phyloP scores from a whole-genome alignment of 2,888 invertebrate genomes.

The Drosophila putrida region DNA sequence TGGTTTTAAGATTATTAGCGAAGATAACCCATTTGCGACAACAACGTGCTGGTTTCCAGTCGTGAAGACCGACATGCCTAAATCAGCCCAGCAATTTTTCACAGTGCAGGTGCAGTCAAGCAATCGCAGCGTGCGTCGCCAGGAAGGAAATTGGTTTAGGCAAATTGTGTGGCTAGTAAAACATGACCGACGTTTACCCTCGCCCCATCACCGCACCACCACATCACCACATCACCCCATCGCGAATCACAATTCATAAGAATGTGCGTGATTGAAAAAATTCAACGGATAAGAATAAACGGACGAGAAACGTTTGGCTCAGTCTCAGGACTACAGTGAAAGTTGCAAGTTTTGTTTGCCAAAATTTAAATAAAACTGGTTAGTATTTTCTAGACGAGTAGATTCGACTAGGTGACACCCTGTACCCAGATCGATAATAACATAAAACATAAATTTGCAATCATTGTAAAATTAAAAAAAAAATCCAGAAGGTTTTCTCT shows the following conservation, averaged over 20 bases:
- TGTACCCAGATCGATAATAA: background rate
- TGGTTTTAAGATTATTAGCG: conserved; percentile 80
- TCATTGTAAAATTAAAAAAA: background rate
- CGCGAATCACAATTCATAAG: conserved; percentile 54
- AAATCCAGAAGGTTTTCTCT: too few relatives aligned
- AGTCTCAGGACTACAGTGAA: conserved; percentile 31
- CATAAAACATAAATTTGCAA: background rate
- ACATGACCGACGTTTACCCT: conserved; percentile 74
- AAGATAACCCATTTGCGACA: conserved; percentile 76
- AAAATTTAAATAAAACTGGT: conserved; percentile 33
- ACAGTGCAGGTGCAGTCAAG: conserved; percentile 56
- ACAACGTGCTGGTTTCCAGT: conserved; percentile 38
- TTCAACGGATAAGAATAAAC: conserved; percentile 42
- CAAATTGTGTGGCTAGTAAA: conserved; percentile 83
- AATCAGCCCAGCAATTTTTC: conserved; percentile 68
- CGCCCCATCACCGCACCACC: background rate
- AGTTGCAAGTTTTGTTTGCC: conserved; percentile 64
- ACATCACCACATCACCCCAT: background rate
- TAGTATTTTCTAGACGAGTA: background rate
- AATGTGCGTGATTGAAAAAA: conserved; percentile 73
- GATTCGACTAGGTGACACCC: conserved; percentile 2
- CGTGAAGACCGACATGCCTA: conserved; percentile 45
- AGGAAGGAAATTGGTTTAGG: conserved; percentile 84
- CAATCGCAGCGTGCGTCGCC: conserved; percentile 35
- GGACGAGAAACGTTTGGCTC: conserved; percentile 28